Percentiles rank a stretch among this genome's conserved stretches.
These are phyloP conservation scores for Nesidiocoris tenuis DNA, from an alignment of 2,888 invertebrate genomes.

Conservation along the genomic window DNA sequence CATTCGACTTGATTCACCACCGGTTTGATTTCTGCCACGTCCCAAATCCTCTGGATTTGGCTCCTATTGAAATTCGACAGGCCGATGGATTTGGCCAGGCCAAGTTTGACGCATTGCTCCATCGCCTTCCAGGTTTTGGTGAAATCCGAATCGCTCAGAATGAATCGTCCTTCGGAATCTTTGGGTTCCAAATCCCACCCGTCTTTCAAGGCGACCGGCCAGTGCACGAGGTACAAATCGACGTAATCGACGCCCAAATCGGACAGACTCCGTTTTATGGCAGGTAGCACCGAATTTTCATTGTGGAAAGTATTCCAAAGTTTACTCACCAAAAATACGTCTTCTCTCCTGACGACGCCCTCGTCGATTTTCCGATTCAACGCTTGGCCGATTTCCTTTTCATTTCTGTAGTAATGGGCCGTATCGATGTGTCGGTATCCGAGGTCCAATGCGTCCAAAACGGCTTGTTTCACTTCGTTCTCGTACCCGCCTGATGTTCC, in stretches of 20 bases:
- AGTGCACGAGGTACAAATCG: constrained; percentile 87
- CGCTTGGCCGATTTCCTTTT: constrained; percentile 68
- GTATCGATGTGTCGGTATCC: constrained; percentile 79
- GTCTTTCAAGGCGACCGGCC: constrained; percentile 72
- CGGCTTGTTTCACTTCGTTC: constrained; percentile 62
- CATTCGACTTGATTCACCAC: constrained; percentile 62
- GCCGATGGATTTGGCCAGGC: constrained; percentile 63
- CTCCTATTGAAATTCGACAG: constrained; percentile 45
- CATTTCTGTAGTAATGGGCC: constrained; percentile 68
- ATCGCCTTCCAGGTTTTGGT: constrained; percentile 74
- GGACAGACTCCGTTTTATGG: constrained; percentile 66
- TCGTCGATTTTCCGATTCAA: constrained; percentile 65
- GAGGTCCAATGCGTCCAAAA: constrained; percentile 70
- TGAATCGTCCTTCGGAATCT: constrained; percentile 62
- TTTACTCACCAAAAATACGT: constrained; percentile 70
- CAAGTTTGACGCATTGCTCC: constrained; percentile 69
- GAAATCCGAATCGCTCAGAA: constrained; percentile 68
- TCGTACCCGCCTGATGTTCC: constrained; percentile 58
- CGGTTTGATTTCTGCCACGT: constrained; percentile 45
- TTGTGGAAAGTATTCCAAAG: constrained; percentile 32
- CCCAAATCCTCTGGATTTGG: constrained; percentile 44
- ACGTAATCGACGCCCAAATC: constrained; percentile 74
- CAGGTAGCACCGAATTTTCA: constrained; percentile 61
- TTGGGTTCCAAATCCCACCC: constrained; percentile 64
- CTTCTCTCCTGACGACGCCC: constrained; percentile 67